Conservation (phyloP, 2,797 vertebrate species). For the Crenichthys baileyi region DNA sequence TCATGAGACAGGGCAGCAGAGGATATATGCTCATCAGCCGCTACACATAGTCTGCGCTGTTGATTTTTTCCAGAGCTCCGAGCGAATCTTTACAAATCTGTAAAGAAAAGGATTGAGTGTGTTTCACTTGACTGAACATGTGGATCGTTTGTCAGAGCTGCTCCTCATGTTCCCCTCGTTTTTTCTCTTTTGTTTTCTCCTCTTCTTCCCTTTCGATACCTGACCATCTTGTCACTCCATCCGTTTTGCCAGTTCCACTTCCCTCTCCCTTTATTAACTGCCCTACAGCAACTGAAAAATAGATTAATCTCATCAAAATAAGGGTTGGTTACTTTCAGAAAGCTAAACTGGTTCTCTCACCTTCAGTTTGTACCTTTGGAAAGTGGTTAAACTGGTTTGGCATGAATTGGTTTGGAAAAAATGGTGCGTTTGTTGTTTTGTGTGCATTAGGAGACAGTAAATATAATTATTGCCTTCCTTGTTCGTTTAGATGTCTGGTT, state of each 20-base stretch:
- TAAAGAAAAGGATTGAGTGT: slow-evolving; percentile 1
- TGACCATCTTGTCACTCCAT: slow-evolving; percentile 33
- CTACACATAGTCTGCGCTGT: neutral
- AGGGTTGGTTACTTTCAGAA: slow-evolving; percentile 59
- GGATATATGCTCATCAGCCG: neutral
- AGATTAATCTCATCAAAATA: slow-evolving; percentile 56
- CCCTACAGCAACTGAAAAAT: slow-evolving; percentile 45
- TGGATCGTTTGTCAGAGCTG: slow-evolving; percentile 8
- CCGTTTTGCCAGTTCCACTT: slow-evolving; percentile 54
- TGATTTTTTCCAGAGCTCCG: slow-evolving; percentile 36
- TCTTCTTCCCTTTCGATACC: slow-evolving; percentile 11
- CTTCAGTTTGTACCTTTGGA: slow-evolving; percentile 23
- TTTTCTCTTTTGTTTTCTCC: slow-evolving; percentile 5
- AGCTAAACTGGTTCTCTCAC: slow-evolving; percentile 62
- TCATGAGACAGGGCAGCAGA: slow-evolving; percentile 4
- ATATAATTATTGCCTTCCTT: slow-evolving; percentile 13
- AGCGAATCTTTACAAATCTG: slow-evolving; percentile 13
- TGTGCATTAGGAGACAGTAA: neutral
- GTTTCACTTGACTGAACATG: slow-evolving; percentile 24
- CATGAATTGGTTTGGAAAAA: slow-evolving; percentile 35
- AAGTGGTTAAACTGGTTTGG: slow-evolving; percentile 78
- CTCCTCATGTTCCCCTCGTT: slow-evolving; percentile 17
- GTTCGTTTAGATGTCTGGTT: neutral
- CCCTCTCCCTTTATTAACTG: slow-evolving; percentile 42
- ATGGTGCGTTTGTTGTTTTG: slow-evolving; percentile 27